Conservation (phyloP, 2,888 invertebrate species). For the Temnothorax ravouxi region DNA sequence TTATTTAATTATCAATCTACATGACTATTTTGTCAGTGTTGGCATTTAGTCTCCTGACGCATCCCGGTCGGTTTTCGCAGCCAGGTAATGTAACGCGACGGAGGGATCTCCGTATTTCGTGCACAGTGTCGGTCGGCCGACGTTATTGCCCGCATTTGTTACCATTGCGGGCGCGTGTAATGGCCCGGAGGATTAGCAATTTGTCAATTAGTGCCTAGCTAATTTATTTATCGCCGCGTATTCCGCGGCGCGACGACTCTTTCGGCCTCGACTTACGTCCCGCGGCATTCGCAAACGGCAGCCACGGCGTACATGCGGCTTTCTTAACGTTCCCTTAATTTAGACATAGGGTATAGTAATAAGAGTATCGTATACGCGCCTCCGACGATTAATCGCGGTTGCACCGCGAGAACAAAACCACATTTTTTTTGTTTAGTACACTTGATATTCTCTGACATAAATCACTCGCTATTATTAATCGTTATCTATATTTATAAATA, state of each 20-base stretch:
- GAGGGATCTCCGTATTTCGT: slow-evolving; percentile 50
- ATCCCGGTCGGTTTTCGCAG: neutral
- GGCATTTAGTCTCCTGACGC: neutral
- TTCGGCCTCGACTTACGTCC: slow-evolving; percentile 52
- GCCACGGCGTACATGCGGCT: slow-evolving; percentile 12
- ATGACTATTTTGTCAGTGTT: neutral
- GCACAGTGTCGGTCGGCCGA: slow-evolving; percentile 48
- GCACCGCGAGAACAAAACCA: neutral
- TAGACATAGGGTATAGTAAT: slow-evolving; percentile 68
- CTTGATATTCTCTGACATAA: neutral
- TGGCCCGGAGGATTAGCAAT: slow-evolving; percentile 80
- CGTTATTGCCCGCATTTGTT: slow-evolving; percentile 81
- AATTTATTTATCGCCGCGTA: slow-evolving; percentile 81
- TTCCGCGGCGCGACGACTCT: slow-evolving; percentile 63
- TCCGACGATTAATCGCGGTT: slow-evolving; percentile 23
- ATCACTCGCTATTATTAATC: neutral
- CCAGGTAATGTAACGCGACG: slow-evolving; percentile 34
- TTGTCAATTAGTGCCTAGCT: slow-evolving; percentile 82
- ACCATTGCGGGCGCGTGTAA: slow-evolving; percentile 73
- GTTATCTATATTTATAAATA: neutral
- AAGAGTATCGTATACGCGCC: slow-evolving; percentile 40
- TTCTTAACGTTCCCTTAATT: slow-evolving; percentile 64
- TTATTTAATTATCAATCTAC: neutral
- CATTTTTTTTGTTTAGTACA: neutral
- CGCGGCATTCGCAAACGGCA: slow-evolving; percentile 27